phyloP scores from a whole-genome alignment of 2,888 invertebrate species.

The Aleiodes leptofemur region DNA sequence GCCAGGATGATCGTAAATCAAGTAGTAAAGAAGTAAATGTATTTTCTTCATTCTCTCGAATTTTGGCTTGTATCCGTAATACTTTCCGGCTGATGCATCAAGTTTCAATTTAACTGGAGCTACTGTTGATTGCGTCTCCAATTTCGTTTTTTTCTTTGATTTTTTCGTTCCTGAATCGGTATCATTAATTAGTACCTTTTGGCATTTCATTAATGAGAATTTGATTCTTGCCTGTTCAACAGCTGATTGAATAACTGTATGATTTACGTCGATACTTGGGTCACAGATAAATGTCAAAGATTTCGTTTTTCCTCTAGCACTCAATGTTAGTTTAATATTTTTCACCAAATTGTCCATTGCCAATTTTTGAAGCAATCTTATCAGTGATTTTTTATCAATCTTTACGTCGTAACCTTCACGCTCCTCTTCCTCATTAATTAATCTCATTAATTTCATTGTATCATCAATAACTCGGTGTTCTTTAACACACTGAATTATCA shows the following conservation, averaged over 20 bases:
- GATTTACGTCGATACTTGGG: constrained; percentile 74
- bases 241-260: constrained; percentile 77
- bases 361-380: constrained; percentile 79
- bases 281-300: constrained; percentile 78
- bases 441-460: constrained; percentile 75
- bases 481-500: constrained; percentile 80
- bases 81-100: constrained; percentile 67
- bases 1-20: constrained; percentile 79
- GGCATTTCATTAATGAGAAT: constrained; percentile 69
- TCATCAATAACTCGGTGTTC: constrained; percentile 80
- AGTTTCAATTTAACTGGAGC: background rate
- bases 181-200: constrained; percentile 49
- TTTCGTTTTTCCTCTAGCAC: constrained; percentile 74
- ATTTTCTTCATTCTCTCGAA: constrained; percentile 81
- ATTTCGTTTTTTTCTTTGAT: constrained; percentile 20
- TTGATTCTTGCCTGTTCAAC: constrained; percentile 81
- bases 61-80: constrained; percentile 80
- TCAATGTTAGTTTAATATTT: constrained; percentile 76
- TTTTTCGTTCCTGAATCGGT: background rate
- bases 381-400: constrained; percentile 82
- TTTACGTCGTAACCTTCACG: constrained; percentile 77
- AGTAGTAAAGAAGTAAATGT: constrained; percentile 83
- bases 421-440: constrained; percentile 78
- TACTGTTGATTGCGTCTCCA: background rate
- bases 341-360: constrained; percentile 79